Conservation (phyloP, 2,888 invertebrate genomes). For the Nomada hirtipes region DNA sequence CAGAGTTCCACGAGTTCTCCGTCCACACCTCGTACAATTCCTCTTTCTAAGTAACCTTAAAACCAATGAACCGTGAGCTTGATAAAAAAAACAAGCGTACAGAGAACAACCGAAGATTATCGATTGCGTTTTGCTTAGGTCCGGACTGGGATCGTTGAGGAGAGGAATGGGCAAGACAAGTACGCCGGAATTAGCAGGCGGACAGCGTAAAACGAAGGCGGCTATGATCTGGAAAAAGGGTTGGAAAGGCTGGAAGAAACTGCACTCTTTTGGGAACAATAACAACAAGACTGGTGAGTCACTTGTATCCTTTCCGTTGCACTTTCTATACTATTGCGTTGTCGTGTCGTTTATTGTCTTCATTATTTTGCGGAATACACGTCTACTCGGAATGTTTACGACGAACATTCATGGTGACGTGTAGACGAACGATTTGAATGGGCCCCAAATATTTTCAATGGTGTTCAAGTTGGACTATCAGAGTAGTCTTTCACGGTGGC, state of each 20-base stretch:
- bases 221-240: slow-evolving; percentile 83
- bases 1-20: slow-evolving; percentile 9
- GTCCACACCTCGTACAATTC: neutral
- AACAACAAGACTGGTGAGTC: slow-evolving; percentile 90
- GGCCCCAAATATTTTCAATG: too few relatives aligned
- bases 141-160: slow-evolving; percentile 81
- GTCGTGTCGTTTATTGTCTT: too few relatives aligned
- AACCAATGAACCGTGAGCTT: neutral
- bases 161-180: slow-evolving; percentile 76
- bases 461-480: too few relatives aligned
- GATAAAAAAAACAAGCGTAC: neutral
- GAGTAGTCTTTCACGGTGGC: too few relatives aligned
- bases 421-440: too few relatives aligned
- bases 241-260: slow-evolving; percentile 91
- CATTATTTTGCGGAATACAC: too few relatives aligned
- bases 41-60: slow-evolving; percentile 1
- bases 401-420: too few relatives aligned
- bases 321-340: neutral
- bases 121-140: slow-evolving; percentile 69
- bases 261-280: slow-evolving; percentile 90
- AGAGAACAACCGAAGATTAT: slow-evolving; percentile 5
- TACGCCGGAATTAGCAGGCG: slow-evolving; percentile 70
- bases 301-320: neutral
- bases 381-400: too few relatives aligned
- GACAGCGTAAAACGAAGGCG: slow-evolving; percentile 80